These are phyloP conservation scores for Siniperca obscura DNA, from an alignment of 2,797 vertebrate species.

Conservation along the genomic window DNA sequence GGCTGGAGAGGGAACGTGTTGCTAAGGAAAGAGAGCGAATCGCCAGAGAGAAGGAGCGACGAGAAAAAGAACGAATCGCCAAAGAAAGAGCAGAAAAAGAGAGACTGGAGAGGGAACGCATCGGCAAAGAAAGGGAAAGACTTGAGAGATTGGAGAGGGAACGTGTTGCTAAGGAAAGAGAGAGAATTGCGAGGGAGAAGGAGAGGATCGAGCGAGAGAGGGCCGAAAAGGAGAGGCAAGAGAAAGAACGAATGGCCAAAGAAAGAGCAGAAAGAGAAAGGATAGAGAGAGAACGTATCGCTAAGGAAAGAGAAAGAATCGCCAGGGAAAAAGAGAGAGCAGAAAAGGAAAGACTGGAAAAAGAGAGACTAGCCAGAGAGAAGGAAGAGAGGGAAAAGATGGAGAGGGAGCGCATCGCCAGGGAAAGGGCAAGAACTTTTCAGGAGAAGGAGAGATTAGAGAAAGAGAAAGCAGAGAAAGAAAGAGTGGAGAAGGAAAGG, in stretches of 20 bases:
- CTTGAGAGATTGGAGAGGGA: background rate
- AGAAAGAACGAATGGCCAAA: background rate
- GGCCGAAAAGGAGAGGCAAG: background rate
- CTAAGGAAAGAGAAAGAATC: conserved; percentile 9
- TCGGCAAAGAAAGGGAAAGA: background rate
- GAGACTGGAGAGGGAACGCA: background rate
- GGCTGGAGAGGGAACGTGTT: rapidly evolving
- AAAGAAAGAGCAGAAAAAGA: conserved; percentile 6
- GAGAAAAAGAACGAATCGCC: rapidly evolving
- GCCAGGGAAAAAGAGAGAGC: conserved; percentile 10
- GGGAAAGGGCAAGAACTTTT: background rate
- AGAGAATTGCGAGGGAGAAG: background rate
- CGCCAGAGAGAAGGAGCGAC: rapidly evolving
- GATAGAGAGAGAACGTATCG: conserved; percentile 1
- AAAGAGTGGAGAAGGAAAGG: conserved; percentile 8
- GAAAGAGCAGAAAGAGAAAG: background rate
- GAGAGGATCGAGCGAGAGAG: background rate
- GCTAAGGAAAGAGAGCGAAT: conserved; percentile 13
- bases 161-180: rapidly evolving
- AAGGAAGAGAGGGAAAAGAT: background rate
- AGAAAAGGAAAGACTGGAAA: conserved; percentile 14
- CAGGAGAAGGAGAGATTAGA: background rate
- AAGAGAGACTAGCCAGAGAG: rapidly evolving
- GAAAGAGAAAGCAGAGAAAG: background rate
- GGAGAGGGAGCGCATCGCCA: conserved; percentile 18